Evolutionary conservation across 2,797 vertebrate genomes (phyloP).

Genomic region (Silurus lanzhouensis): DNA sequence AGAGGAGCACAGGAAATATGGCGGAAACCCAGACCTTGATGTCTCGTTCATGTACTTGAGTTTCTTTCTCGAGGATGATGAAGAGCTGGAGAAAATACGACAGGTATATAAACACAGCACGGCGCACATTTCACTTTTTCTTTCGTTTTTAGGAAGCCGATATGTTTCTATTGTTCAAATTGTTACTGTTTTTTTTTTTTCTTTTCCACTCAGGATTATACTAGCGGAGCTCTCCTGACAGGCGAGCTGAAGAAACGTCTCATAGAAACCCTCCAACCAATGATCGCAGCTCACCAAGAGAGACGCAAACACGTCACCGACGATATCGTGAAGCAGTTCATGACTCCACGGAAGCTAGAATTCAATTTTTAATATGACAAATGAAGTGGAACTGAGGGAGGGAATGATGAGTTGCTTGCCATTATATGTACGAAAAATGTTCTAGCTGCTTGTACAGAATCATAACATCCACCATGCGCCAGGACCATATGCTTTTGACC

Average conservation of each 20-base stretch:
- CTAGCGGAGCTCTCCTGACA: constrained; percentile 88
- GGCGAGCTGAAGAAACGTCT: constrained; percentile 93
- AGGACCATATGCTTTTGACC: neutral
- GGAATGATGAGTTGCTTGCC: neutral
- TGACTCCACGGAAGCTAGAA: constrained; percentile 87
- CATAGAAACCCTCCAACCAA: constrained; percentile 90
- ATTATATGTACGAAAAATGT: neutral
- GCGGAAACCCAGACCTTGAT: constrained; percentile 91
- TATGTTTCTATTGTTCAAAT: too few relatives aligned
- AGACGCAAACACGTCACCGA: constrained; percentile 87
- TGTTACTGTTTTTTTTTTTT: neutral
- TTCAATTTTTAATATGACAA: constrained; percentile 76
- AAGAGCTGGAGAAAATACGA: constrained; percentile 88
- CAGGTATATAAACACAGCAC: constrained; percentile 75
- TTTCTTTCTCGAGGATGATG: constrained; percentile 97
- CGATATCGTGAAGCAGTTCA: constrained; percentile 85
- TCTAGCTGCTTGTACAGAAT: neutral
- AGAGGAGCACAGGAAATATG: constrained; percentile 88
- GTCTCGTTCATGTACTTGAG: constrained; percentile 97
- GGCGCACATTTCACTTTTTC: neutral
- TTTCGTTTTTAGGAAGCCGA: neutral
- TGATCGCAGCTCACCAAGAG: constrained; percentile 89
- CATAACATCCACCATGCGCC: neutral
- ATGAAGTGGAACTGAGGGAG: neutral
- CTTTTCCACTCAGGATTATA: constrained; percentile 82